Evolutionary conservation across 2,113 vertebrate species (phyloP), one percentile per base, ranked within the genome.

Genomic region (Poeciliopsis occidentalis): DNA sequence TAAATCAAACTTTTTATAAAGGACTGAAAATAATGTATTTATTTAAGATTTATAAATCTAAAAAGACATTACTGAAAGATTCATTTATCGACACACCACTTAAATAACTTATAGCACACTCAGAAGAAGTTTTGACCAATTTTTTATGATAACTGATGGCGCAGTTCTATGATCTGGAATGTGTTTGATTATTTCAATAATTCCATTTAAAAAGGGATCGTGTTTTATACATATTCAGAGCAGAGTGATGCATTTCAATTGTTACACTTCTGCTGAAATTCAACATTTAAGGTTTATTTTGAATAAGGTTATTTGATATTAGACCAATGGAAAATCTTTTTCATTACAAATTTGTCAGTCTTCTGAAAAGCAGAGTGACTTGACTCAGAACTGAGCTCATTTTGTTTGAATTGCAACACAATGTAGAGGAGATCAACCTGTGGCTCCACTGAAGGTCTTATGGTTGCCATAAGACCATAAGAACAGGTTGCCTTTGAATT

Each of bases 1-100:
- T 99, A 94, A 88, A 84, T 37, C 8, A 24, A 62, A 54, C 15
- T 67, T 27, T 11, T 8, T 54, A 54, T 8, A 54, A 65, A 37
- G 41, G 4, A 2, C 4, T 3, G 4, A 2, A 64, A 3, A 34
- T 1, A 57, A 54, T 66, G 15, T 11, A 29, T 27, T 34, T 47
- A 31, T 44, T 78, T 39, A 44, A 66, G 47, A 19, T 6, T 54
- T 3, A 19, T 19, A 54, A 22, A 8, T 54, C 15, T 41, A 41
- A 41, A 15, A 15, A 41, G 4, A 54, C 1, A 39, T 13, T 19
- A 24, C 22, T 19, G 22, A 24, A 54, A 8, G 29, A 12, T 29
- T 30, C 5, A 12, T 30, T 66, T 27, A 3, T 15, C n/a, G 2
- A 11, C 13, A 12, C 24, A 66, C 12, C 26, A 15, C n/a, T 27